Conservation (phyloP, 2,888 invertebrate genomes). For the Melanargia galathea region DNA sequence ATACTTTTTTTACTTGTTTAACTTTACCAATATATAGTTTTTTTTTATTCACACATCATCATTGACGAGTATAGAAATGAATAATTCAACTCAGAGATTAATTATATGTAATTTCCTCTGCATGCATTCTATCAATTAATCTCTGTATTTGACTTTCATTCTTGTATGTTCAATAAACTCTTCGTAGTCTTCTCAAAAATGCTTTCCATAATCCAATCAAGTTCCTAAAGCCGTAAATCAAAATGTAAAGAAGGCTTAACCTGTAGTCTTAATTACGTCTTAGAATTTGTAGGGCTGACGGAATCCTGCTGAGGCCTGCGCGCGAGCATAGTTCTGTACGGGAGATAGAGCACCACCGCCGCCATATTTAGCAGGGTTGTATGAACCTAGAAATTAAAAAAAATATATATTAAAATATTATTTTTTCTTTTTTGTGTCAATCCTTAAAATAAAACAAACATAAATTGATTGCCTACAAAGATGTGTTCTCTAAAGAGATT, state of each 20-base stretch:
- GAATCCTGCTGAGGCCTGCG: constrained; percentile 63
- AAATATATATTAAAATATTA: not conserved
- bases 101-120: not conserved
- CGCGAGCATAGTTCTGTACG: constrained; percentile 58
- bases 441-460: no score
- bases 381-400: constrained; percentile 64
- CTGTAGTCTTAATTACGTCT: constrained; percentile 37
- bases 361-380: constrained; percentile 72
- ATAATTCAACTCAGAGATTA: not conserved
- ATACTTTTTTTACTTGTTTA: not conserved
- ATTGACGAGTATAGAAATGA: not conserved
- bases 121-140: not conserved
- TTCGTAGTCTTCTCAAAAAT: constrained; percentile 11
- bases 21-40: not conserved
- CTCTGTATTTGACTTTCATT: not conserved
- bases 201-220: constrained; percentile 3
- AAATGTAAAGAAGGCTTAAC: constrained; percentile 31
- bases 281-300: constrained; percentile 73
- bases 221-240: constrained; percentile 20
- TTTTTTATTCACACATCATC: no score
- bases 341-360: constrained; percentile 51
- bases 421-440: no score
- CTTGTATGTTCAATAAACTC: not conserved
- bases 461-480: no score
- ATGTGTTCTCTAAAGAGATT: no score